These are phyloP conservation scores for Raillietiella orientalis DNA, from an alignment of 2,888 invertebrate genomes.

Conservation along the genomic window DNA sequence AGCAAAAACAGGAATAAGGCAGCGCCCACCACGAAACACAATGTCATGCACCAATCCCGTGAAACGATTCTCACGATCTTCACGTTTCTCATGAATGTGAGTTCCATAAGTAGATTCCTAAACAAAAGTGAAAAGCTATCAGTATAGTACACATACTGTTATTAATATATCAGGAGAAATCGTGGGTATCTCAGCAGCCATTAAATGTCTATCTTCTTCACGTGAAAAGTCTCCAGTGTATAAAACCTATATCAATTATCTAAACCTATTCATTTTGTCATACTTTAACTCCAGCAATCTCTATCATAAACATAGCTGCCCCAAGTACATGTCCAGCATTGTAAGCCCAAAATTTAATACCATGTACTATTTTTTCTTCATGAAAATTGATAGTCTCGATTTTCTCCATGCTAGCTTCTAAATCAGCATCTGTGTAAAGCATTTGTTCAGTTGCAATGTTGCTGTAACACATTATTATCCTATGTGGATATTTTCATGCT, in stretches of 20 bases:
- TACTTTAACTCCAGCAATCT: slow-evolving; percentile 83
- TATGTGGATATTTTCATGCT: not conserved
- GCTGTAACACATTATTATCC: slow-evolving; percentile 17
- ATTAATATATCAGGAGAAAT: slow-evolving; percentile 88
- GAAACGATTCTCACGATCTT: slow-evolving; percentile 79
- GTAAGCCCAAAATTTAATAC: slow-evolving; percentile 92
- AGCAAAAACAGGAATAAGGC: slow-evolving; percentile 94
- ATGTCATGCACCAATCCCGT: slow-evolving; percentile 80
- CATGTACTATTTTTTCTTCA: slow-evolving; percentile 86
- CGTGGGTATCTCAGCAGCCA: slow-evolving; percentile 94
- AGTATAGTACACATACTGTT: slow-evolving; percentile 22
- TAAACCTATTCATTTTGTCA: slow-evolving; percentile 3
- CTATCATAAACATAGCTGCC: slow-evolving; percentile 99
- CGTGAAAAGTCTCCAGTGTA: slow-evolving; percentile 97
- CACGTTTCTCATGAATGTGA: slow-evolving; percentile 91
- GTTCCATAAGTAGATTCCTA: slow-evolving; percentile 96
- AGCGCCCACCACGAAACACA: slow-evolving; percentile 81
- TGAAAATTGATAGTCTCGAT: slow-evolving; percentile 96
- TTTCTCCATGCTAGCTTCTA: slow-evolving; percentile 92
- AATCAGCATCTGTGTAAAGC: slow-evolving; percentile 85
- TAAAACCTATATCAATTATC: slow-evolving; percentile 22
- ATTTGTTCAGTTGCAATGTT: slow-evolving; percentile 89
- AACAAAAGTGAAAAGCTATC: slow-evolving; percentile 6
- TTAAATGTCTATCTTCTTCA: slow-evolving; percentile 92
- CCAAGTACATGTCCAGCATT: slow-evolving; percentile 96